Conservation (phyloP, 2,888 invertebrate genomes). For the Acanthosoma haemorrhoidale region DNA sequence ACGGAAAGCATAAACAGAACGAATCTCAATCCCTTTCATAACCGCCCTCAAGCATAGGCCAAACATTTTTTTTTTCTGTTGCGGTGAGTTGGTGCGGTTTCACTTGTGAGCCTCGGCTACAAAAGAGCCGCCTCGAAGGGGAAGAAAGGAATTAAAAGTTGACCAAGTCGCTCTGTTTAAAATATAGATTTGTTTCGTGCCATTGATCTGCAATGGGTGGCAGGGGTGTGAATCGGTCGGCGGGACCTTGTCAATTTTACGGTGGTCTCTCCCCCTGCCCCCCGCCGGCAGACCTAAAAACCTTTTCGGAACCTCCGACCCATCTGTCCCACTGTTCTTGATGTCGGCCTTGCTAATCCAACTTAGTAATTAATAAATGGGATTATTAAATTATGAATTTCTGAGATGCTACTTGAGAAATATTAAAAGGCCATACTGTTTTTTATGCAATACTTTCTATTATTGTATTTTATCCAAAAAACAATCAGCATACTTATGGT, state of each 20-base stretch:
- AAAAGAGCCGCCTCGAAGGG: background rate
- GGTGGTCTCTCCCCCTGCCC: background rate
- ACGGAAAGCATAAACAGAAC: background rate
- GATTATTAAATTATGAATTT: too few relatives aligned
- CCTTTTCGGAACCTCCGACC: constrained; percentile 2
- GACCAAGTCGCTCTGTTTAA: constrained; percentile 8
- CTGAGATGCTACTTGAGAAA: too few relatives aligned
- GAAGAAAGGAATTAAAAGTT: constrained; percentile 10
- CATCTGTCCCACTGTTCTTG: constrained; percentile 11
- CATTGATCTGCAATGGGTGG: constrained; percentile 7
- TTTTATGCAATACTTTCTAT: too few relatives aligned
- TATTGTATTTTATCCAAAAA: too few relatives aligned
- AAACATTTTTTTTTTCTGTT: background rate
- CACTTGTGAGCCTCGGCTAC: background rate
- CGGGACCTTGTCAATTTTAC: background rate
- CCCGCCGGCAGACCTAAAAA: constrained; percentile 7
- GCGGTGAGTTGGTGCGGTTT: background rate
- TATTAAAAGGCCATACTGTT: too few relatives aligned
- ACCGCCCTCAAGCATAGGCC: background rate
- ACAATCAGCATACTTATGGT: too few relatives aligned
- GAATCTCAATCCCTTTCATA: constrained; percentile 5
- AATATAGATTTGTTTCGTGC: constrained; percentile 12
- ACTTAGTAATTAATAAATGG: too few relatives aligned
- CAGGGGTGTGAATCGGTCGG: background rate
- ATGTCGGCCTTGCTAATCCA: background rate